phyloP scores from a whole-genome alignment of 2,113 vertebrate species.

The Plotosus lineatus region DNA sequence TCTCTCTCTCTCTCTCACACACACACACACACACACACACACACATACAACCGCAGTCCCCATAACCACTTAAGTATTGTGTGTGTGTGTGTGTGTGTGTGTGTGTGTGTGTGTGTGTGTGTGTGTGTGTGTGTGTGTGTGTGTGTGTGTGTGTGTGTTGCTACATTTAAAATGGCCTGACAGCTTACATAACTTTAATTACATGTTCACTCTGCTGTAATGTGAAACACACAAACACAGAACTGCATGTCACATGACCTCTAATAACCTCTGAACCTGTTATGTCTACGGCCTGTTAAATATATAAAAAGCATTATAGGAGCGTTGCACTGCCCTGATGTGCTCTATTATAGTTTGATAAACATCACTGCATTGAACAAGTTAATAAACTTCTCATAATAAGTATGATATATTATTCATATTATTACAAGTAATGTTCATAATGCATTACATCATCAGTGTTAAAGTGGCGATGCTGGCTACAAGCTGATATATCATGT shows the following conservation, averaged over 20 bases:
- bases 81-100: conserved; percentile 15
- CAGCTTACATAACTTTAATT: no score
- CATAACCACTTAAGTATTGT: conserved; percentile 32
- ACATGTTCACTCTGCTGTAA: no score
- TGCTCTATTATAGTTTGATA: background rate
- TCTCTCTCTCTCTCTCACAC: conserved; percentile 35
- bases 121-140: conserved; percentile 3
- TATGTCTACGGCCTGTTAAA: no score
- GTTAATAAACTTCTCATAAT: no score
- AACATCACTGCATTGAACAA: no score
- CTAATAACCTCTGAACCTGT: no score
- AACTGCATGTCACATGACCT: no score
- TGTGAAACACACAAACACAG: no score
- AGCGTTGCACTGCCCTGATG: background rate
- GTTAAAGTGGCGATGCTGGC: no score
- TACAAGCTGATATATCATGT: no score
- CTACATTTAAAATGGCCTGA: background rate
- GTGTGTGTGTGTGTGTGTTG: conserved; percentile 3
- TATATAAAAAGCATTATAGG: no score
- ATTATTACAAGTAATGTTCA: background rate
- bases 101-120: conserved; percentile 35
- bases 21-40: background rate
- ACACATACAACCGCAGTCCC: background rate
- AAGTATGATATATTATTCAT: no score
- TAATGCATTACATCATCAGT: background rate